phyloP scores from a whole-genome alignment of 2,113 vertebrate genomes.

The Gopherus flavomarginatus region DNA sequence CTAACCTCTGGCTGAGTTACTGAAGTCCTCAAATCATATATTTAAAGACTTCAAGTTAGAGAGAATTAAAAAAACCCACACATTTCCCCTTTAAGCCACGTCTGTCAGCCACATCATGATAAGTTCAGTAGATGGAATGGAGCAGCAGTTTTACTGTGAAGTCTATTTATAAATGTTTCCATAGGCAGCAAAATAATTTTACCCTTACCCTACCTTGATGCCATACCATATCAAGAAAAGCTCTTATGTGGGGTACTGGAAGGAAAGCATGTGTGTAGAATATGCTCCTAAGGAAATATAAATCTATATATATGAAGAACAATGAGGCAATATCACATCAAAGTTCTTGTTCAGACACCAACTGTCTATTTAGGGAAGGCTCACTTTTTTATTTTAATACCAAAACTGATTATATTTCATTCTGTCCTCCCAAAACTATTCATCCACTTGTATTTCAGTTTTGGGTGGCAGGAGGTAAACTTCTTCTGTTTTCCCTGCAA shows the following conservation, averaged over 20 bases:
- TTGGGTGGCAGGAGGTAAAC: not conserved
- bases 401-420: not conserved
- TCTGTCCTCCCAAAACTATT: not conserved
- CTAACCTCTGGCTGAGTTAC: not conserved
- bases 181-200: not conserved
- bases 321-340: not conserved
- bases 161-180: not conserved
- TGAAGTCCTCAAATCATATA: not conserved
- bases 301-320: accelerated
- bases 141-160: not conserved
- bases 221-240: not conserved
- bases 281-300: not conserved
- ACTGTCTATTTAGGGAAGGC: not conserved
- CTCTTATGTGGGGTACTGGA: not conserved
- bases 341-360: not conserved
- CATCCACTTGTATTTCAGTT: not conserved
- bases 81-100: not conserved
- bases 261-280: not conserved
- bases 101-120: not conserved
- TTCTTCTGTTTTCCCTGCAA: not conserved
- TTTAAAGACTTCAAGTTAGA: not conserved
- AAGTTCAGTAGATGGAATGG: not conserved
- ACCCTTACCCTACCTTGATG: not conserved
- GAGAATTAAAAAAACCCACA: not conserved
- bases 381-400: not conserved